These are phyloP conservation scores for Phania funesta DNA, from an alignment of 2,888 invertebrate genomes.

Conservation along the genomic window DNA sequence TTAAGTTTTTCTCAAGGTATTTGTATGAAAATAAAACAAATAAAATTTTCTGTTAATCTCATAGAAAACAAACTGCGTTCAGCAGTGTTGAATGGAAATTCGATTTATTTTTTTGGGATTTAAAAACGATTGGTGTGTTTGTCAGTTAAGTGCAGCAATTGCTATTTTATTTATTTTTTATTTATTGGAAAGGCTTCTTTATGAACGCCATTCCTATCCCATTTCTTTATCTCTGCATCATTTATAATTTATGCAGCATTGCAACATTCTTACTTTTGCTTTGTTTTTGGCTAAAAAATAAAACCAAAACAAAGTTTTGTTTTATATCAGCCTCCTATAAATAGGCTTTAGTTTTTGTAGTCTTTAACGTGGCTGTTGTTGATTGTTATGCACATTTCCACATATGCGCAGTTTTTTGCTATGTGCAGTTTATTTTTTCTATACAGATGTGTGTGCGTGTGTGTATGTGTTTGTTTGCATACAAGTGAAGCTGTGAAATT, in stretches of 20 bases:
- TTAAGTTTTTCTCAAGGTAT: conserved; percentile 14
- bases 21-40: not conserved
- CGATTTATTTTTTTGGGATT: not conserved
- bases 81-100: conserved; percentile 1
- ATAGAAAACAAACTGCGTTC: conserved; percentile 16
- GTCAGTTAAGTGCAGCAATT: conserved; percentile 52
- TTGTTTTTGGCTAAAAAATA: conserved; percentile 39
- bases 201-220: not conserved
- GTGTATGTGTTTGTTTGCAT: conserved; percentile 10
- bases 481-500: conserved; percentile 35
- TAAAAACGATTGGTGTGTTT: conserved; percentile 46
- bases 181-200: not conserved
- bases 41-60: conserved; percentile 18
- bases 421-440: not conserved
- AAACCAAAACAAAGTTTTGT: conserved; percentile 42
- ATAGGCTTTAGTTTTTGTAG: conserved; percentile 62
- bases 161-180: conserved; percentile 14
- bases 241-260: conserved; percentile 62
- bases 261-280: conserved; percentile 24
- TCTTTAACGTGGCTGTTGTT: not conserved
- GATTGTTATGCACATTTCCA: conserved; percentile 19
- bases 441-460: not conserved
- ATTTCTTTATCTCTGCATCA: conserved; percentile 28
- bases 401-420: conserved; percentile 39
- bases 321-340: conserved; percentile 61